phyloP scores from a whole-genome alignment of 1,140 invertebrate species.

The Zaprionus ghesquierei region DNA sequence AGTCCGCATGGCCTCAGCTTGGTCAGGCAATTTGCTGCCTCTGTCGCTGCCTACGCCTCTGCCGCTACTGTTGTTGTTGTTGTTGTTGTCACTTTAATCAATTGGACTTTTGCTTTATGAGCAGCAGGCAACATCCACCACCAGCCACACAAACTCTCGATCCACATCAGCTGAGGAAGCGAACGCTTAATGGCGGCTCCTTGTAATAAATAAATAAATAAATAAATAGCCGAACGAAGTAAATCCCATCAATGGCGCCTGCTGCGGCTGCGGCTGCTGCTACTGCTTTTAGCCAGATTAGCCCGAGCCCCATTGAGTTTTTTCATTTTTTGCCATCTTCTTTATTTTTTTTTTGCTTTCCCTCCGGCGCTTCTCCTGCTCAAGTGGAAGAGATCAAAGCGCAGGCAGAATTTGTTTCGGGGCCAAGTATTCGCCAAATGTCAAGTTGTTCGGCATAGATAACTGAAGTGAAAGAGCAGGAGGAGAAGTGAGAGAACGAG shows the following conservation, averaged over 20 bases:
- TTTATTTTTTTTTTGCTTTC: not conserved
- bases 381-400: conserved; percentile 50
- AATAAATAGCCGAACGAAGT: conserved; percentile 38
- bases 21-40: conserved; percentile 39
- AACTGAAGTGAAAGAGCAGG: conserved; percentile 23
- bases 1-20: conserved; percentile 55
- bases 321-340: not conserved
- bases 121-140: not conserved
- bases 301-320: conserved; percentile 20
- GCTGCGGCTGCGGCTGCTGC: conserved; percentile 4
- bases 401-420: conserved; percentile 34
- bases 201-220: conserved; percentile 59
- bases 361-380: not conserved
- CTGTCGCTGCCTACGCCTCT: not conserved
- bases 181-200: conserved; percentile 42
- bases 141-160: not conserved
- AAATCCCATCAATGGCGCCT: conserved; percentile 41
- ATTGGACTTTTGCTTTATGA: conserved; percentile 53
- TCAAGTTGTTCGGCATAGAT: conserved; percentile 44
- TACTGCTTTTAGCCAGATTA: conserved; percentile 45
- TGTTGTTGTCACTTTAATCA: conserved; percentile 57
- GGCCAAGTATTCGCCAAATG: conserved; percentile 47
- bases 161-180: conserved; percentile 46
- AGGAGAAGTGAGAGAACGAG: conserved; percentile 29
- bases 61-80: not conserved